These are phyloP conservation scores for Drosophila ficusphila DNA, from an alignment of 1,140 invertebrate genomes.

Conservation along the genomic window DNA sequence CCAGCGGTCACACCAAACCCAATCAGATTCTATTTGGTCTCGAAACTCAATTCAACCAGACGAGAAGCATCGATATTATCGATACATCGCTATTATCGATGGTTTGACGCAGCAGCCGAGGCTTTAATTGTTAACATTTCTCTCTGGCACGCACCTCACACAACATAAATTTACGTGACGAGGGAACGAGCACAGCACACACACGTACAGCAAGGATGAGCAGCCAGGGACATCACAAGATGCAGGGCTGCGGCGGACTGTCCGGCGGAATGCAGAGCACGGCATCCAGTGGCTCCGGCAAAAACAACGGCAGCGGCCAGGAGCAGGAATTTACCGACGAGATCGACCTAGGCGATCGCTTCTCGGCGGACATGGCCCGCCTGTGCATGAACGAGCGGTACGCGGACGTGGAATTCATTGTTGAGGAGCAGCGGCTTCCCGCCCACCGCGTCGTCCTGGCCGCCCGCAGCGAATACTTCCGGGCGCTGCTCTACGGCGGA, in stretches of 20 bases:
- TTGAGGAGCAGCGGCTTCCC: constrained; percentile 92
- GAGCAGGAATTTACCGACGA: constrained; percentile 54
- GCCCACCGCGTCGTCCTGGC: constrained; percentile 95
- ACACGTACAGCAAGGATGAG: constrained; percentile 52
- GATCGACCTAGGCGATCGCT: constrained; percentile 70
- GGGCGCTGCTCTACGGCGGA: constrained; percentile 95
- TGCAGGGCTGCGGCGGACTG: constrained; percentile 46
- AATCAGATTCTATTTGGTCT: no score
- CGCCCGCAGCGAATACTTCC: constrained; percentile 97
- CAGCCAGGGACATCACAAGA: constrained; percentile 75
- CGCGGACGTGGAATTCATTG: constrained; percentile 95
- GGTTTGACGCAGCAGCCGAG: background rate
- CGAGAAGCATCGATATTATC: background rate
- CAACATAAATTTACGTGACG: no score
- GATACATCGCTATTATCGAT: background rate
- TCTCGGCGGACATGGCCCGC: constrained; percentile 87
- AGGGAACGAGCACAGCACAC: background rate
- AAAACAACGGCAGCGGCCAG: constrained; percentile 10
- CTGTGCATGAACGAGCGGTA: constrained; percentile 95
- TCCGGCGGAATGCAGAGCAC: constrained; percentile 13
- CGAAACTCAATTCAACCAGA: no score
- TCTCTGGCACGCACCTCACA: background rate
- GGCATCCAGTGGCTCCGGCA: constrained; percentile 9
- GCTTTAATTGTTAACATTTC: background rate
- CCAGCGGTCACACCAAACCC: no score